Percentiles rank a stretch among this genome's conserved stretches.
Conservation (phyloP, 2,113 vertebrate genomes). For the Pangasianodon gigas region DNA sequence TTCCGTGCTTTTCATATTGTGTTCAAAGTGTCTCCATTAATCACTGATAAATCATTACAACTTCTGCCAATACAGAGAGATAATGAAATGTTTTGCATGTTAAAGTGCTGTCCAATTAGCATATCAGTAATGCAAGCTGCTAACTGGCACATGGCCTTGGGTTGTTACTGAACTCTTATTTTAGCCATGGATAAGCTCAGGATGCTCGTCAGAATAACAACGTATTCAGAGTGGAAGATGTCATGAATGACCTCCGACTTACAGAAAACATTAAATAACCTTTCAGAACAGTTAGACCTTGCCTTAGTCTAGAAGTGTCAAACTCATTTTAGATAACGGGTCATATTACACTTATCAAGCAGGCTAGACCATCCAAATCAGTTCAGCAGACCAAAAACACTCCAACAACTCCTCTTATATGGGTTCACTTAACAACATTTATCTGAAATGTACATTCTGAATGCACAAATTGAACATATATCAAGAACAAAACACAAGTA, state of each 20-base stretch:
- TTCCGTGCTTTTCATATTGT: not conserved
- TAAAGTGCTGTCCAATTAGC: not conserved
- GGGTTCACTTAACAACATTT: too few species aligned
- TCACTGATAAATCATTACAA: slow-evolving; percentile 15
- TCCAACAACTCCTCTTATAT: too few species aligned
- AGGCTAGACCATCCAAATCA: not conserved
- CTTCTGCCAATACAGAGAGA: slow-evolving; percentile 8
- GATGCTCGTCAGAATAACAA: not conserved
- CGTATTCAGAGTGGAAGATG: not conserved
- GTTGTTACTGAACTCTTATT: not conserved
- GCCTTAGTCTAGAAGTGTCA: too few species aligned
- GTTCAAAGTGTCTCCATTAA: not conserved
- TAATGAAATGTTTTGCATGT: not conserved
- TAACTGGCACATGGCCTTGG: not conserved
- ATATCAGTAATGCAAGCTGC: slow-evolving; percentile 3
- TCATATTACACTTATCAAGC: not conserved
- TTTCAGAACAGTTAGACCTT: not conserved
- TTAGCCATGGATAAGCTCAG: not conserved
- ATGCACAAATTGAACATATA: not conserved
- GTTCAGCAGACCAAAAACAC: not conserved
- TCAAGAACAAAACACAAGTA: not conserved
- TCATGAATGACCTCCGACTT: not conserved
- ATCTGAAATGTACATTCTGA: too few species aligned
- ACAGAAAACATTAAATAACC: not conserved
- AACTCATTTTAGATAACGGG: not conserved